Percentiles rank a stretch among this genome's conserved stretches.
Evolutionary conservation across 2,888 invertebrate genomes (phyloP).

Genomic region (Deilephila elpenor): DNA sequence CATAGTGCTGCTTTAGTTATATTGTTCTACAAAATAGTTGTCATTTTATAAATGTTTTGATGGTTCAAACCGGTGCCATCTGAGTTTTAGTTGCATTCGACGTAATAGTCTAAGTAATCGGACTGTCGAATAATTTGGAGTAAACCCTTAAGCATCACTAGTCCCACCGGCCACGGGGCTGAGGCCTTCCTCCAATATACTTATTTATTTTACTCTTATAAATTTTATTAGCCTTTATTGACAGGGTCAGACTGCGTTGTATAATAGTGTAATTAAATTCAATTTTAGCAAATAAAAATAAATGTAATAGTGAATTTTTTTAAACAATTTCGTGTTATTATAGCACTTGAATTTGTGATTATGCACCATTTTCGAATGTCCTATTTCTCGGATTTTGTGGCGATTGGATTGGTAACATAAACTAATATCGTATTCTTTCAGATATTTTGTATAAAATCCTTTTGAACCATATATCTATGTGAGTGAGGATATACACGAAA

Average conservation of each 20-base stretch:
- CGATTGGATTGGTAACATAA: slow-evolving; percentile 52
- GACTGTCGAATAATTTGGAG: neutral
- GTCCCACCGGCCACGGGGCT: neutral
- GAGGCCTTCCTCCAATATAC: slow-evolving; percentile 1
- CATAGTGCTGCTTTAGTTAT: neutral
- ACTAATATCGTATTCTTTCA: slow-evolving; percentile 47
- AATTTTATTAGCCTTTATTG: slow-evolving; percentile 74
- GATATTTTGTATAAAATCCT: slow-evolving; percentile 50
- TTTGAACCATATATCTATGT: slow-evolving; percentile 44
- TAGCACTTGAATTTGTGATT: slow-evolving; percentile 74
- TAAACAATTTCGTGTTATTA: slow-evolving; percentile 62
- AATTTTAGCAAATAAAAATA: slow-evolving; percentile 75
- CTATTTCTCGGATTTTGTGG: slow-evolving; percentile 58
- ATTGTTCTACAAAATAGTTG: neutral
- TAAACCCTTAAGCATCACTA: neutral
- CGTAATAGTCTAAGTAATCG: neutral
- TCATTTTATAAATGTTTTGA: neutral
- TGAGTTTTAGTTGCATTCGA: slow-evolving; percentile 4
- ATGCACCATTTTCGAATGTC: slow-evolving; percentile 70
- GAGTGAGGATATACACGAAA: slow-evolving; percentile 42
- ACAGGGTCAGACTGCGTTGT: slow-evolving; percentile 80
- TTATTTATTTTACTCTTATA: slow-evolving; percentile 21
- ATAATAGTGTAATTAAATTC: slow-evolving; percentile 73
- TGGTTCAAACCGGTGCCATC: slow-evolving; percentile 23
- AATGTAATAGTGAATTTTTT: slow-evolving; percentile 74